A percentile compares a stretch with the other conserved stretches of the same genome.
Evolutionary conservation across 2,888 invertebrate genomes (phyloP).

Genomic region (Onthophagus sagittarius): DNA sequence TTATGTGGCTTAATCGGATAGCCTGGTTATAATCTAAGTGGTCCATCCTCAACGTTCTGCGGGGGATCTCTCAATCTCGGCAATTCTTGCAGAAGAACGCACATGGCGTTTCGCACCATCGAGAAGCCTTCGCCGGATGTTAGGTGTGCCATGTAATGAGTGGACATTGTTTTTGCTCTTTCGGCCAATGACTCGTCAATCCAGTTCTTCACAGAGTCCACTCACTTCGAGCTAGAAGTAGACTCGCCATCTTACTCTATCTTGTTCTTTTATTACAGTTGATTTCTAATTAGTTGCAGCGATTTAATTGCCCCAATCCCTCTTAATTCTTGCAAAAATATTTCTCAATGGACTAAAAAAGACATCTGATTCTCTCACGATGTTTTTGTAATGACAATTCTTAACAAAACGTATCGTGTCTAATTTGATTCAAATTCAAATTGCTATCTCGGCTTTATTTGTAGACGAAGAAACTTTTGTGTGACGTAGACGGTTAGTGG

Average conservation of each 20-base stretch:
- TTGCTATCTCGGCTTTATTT: not conserved
- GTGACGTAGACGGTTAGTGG: conserved; percentile 6
- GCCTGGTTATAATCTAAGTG: not conserved
- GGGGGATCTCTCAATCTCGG: not conserved
- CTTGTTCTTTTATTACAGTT: not conserved
- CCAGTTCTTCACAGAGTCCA: not conserved
- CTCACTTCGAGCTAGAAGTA: not conserved
- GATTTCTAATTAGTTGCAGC: not conserved
- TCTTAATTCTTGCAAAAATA: no score
- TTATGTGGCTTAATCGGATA: no score
- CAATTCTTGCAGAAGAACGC: not conserved
- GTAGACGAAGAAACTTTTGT: not conserved
- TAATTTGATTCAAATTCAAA: not conserved
- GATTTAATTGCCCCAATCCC: not conserved
- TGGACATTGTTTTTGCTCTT: not conserved
- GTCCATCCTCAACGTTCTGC: not conserved
- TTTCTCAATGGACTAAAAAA: no score
- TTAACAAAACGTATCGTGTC: not conserved
- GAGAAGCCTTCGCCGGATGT: not conserved
- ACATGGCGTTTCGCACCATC: not conserved
- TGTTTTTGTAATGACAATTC: no score
- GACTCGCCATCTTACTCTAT: not conserved
- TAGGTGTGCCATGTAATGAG: not conserved
- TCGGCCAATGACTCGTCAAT: not conserved
- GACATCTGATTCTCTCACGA: no score